These are phyloP conservation scores for Atethmia centrago DNA, from an alignment of 2,888 invertebrate genomes.

Conservation along the genomic window DNA sequence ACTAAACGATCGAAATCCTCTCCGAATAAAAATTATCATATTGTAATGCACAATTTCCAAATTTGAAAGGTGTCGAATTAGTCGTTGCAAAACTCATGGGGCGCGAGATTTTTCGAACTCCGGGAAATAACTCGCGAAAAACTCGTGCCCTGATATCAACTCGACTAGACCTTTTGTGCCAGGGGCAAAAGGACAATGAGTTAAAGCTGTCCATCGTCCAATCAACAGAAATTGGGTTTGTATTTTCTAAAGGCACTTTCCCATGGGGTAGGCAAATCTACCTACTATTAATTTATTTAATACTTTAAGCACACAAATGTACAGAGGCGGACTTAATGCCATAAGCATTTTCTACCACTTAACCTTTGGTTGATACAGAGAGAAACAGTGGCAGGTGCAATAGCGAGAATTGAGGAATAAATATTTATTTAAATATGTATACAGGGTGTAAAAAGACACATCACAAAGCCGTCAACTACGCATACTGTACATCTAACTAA, in stretches of 20 bases:
- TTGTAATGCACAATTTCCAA: not conserved
- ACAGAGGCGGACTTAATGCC: no score
- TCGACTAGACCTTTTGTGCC: conserved; percentile 12
- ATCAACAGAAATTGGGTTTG: conserved; percentile 17
- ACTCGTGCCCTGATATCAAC: conserved; percentile 6
- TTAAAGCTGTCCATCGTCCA: conserved; percentile 23
- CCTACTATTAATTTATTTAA: not conserved
- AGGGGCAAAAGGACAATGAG: conserved; percentile 10
- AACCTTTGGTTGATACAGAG: no score
- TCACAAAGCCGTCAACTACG: no score
- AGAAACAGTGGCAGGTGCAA: no score
- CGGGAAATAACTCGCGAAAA: not conserved
- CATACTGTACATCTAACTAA: no score
- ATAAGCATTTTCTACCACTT: no score
- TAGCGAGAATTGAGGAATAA: no score
- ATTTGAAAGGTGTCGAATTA: conserved; percentile 13
- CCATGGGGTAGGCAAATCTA: no score
- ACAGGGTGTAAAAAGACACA: no score
- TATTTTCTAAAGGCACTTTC: conserved; percentile 7
- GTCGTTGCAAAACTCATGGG: conserved; percentile 15
- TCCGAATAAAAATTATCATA: not conserved
- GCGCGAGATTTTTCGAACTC: not conserved
- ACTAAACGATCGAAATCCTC: not conserved
- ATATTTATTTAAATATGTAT: no score
- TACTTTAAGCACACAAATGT: no score